phyloP scores from a whole-genome alignment of 2,113 vertebrate genomes.

The Cichladusa arquata region DNA sequence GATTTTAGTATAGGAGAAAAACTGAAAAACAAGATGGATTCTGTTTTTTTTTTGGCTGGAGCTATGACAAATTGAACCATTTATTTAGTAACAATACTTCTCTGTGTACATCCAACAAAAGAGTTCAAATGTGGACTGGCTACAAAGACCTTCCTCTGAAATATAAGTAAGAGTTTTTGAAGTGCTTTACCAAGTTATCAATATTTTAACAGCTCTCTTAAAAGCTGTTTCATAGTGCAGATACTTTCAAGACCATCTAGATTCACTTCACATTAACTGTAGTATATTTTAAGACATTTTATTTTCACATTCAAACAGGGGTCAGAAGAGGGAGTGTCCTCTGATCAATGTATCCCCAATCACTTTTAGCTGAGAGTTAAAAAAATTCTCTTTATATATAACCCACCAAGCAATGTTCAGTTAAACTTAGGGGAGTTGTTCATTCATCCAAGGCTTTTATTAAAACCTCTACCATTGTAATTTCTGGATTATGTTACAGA shows the following conservation, averaged over 20 bases:
- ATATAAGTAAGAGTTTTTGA: not conserved
- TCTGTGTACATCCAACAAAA: not conserved
- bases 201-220: conserved; percentile 46
- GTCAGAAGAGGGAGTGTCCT: not conserved
- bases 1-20: not conserved
- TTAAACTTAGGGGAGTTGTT: not conserved
- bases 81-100: not conserved
- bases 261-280: not conserved
- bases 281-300: conserved; percentile 12
- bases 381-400: not conserved
- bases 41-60: not conserved
- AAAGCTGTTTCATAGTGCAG: conserved; percentile 14
- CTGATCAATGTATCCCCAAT: not conserved
- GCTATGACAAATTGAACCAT: not conserved
- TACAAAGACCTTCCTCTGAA: not conserved
- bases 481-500: conserved; percentile 1
- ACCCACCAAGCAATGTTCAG: not conserved
- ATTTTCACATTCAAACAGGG: not conserved
- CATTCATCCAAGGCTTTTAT: not conserved
- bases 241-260: not conserved
- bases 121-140: not conserved
- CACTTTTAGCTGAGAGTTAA: not conserved
- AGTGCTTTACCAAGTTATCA: not conserved
- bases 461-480: not conserved
- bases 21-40: not conserved